Base-by-base conservation (phyloP, 1,140 invertebrate species). In the Tyrophagus putrescentiae region DNA sequence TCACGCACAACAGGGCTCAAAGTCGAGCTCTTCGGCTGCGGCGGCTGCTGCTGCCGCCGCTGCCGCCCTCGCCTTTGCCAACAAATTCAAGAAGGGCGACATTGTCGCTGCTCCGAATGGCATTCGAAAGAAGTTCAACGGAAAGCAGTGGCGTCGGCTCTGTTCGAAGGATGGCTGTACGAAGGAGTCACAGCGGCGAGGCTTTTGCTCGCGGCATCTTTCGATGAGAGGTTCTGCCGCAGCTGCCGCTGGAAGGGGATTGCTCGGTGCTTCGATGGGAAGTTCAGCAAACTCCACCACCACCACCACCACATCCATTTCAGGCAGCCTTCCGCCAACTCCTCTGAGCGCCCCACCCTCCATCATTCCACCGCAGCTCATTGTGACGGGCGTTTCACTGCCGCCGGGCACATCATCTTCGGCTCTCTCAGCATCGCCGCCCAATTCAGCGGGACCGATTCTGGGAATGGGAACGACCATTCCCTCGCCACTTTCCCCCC, bases 41-140 rank as follows among this genome's bases (percentile, higher is more conserved):
- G 36, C 36, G 13, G 21, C 36, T 39, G 36, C 13, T 39, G 36
- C 36, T 21, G 21, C 13, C 36, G 13, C 21, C 13, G 36, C 36
- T 39, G 36, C 36, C 36, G 36, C 71, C 53, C 70, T 72, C 18
- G 76, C 73, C 58, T 73, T 64, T 32, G 60, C 42, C 53, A 23
- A 60, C 63, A 13, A 65, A 56, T 34, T 61, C 60, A 28, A 65
- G 27, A 59, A 98, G 75, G 95, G 94, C 62, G 94, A 98, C 73
- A 87, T 98, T 67, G 91, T 98, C 32, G 83, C 86, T 29, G 94
- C 89, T 48, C 87, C 91, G 45, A 94, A 88, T 70, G 94, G 94
- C 64, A 92, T 98, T 65, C 76, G 92, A 3, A 98, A 98, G 76
- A 98, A 98, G 76, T 98, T 94, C 72, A 98, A 98, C 77, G 95